Conservation (phyloP, 2,113 vertebrate species). For the Semicossyphus pulcher region DNA sequence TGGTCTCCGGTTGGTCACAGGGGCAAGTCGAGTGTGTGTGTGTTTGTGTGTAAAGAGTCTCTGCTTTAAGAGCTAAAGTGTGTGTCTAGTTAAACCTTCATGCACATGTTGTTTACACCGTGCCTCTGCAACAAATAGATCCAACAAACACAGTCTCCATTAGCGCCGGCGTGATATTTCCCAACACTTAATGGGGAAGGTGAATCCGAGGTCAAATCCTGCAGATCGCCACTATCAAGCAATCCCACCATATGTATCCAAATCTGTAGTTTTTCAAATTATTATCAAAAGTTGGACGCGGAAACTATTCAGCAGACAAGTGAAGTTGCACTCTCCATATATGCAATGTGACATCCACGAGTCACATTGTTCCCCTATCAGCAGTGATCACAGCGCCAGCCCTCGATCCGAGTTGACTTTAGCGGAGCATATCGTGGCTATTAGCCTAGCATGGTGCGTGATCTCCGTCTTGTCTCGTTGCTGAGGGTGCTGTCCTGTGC, state of each 20-base stretch:
- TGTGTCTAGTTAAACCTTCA: conserved; percentile 53
- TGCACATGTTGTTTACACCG: conserved; percentile 67
- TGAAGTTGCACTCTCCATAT: conserved; percentile 41
- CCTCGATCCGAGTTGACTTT: conserved; percentile 70
- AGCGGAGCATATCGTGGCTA: conserved; percentile 60
- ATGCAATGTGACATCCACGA: conserved; percentile 64
- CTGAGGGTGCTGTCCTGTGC: conserved; percentile 74
- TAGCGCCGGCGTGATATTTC: conserved; percentile 70
- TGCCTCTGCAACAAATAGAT: conserved; percentile 67
- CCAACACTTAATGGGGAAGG: conserved; percentile 57
- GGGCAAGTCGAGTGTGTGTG: conserved; percentile 51
- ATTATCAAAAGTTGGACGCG: not conserved
- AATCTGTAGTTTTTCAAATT: conserved; percentile 11
- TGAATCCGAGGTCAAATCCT: conserved; percentile 65
- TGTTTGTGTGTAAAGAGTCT: conserved; percentile 49
- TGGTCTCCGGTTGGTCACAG: conserved; percentile 79
- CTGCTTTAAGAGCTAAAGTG: conserved; percentile 45
- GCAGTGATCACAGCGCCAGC: conserved; percentile 63
- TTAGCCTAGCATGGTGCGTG: conserved; percentile 73
- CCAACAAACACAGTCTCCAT: conserved; percentile 64
- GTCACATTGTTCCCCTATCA: conserved; percentile 64
- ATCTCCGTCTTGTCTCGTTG: conserved; percentile 66
- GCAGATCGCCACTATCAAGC: not conserved
- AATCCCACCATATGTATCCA: not conserved
- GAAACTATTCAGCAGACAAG: conserved; percentile 22